Base-by-base conservation (phyloP, 2,888 invertebrate genomes). In the Melinopterus prodromus region DNA sequence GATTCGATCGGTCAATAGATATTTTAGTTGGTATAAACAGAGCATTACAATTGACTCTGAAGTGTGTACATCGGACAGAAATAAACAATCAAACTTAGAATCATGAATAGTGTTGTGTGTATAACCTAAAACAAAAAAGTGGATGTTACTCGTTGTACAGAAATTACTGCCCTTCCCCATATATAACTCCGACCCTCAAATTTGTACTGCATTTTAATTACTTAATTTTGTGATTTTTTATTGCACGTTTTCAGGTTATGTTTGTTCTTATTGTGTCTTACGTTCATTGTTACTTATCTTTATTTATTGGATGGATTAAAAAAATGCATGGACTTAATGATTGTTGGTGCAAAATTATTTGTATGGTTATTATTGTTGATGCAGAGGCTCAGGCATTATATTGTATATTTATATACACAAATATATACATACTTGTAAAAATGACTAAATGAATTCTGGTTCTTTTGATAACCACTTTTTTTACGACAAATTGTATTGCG, bases 291-390 rank as follows among this genome's bases (percentile, higher is more conserved):
- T 7, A 9, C 53, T 53, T 53, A 53, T 4, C 9, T 53, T 7
- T 53, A 53, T 53, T 53, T 53, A 53, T 53, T 53, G 53, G 53
- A 2, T 53, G 53, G 53, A 53, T 53, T 53, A 53, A 12, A 53
- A 53, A 53, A 53, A 9, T 53, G 53, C 53, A 53, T 53, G 53
- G 7, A 53, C 2, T 53, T 9, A 77, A 16, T 9, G 38, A 26
- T 26, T 53, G 53, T 53, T 7, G 84, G 86, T 86, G 84, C 85
- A 84, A 85, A 85, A 83, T 85, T 83, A 79, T 82, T 86, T 84
- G 26, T 35, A 74, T 26, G 35, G 74, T 74, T 74, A 36, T 35
- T 74, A 74, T 36, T 74, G 74, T 74, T 78, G 80, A 79, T 81
- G 80, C 79, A 83, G 80, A 81, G 83, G 82, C 82, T 82, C 83